Conservation (phyloP, 37 sponge, comb jelly and placozoan genomes). For the Halichondria panicea region DNA sequence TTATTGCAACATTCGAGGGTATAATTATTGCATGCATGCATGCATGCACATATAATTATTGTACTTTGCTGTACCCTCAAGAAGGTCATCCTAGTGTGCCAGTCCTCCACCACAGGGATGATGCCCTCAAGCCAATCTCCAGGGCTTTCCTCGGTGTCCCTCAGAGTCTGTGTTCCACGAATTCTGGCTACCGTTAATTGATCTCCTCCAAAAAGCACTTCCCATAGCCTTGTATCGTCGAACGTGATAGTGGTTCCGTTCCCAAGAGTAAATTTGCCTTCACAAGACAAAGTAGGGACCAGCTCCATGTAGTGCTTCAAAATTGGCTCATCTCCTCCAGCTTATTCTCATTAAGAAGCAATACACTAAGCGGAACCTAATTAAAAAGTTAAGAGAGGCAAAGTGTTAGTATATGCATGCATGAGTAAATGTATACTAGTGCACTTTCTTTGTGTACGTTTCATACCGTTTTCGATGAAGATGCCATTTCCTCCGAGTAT, state of each 20-base stretch:
- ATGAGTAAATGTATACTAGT: too few species aligned
- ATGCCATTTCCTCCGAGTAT: slow-evolving; percentile 13
- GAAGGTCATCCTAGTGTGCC: slow-evolving; percentile 33
- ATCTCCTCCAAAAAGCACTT: slow-evolving; percentile 29
- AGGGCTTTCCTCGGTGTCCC: slow-evolving; percentile 4
- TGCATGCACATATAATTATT: too few species aligned
- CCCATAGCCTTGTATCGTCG: slow-evolving; percentile 5
- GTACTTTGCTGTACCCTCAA: slow-evolving; percentile 40
- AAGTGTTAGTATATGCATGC: too few species aligned
- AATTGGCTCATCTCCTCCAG: slow-evolving; percentile 37
- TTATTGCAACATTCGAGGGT: too few species aligned
- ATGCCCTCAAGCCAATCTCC: slow-evolving; percentile 26
- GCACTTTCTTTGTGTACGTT: too few species aligned
- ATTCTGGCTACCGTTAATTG: slow-evolving; percentile 34
- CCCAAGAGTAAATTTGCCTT: not conserved
- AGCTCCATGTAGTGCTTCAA: slow-evolving; percentile 9
- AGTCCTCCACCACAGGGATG: slow-evolving; percentile 28
- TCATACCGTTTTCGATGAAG: not conserved
- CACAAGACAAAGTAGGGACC: slow-evolving; percentile 8
- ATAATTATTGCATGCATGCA: too few species aligned
- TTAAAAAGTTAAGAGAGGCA: too few species aligned
- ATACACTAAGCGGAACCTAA: slow-evolving; percentile 43
- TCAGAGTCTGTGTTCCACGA: slow-evolving; percentile 12
- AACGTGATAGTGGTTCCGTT: slow-evolving; percentile 1
- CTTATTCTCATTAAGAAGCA: slow-evolving; percentile 33